These are phyloP conservation scores for Sminthurides aquaticus DNA, from an alignment of 2,888 invertebrate species.

Conservation along the genomic window DNA sequence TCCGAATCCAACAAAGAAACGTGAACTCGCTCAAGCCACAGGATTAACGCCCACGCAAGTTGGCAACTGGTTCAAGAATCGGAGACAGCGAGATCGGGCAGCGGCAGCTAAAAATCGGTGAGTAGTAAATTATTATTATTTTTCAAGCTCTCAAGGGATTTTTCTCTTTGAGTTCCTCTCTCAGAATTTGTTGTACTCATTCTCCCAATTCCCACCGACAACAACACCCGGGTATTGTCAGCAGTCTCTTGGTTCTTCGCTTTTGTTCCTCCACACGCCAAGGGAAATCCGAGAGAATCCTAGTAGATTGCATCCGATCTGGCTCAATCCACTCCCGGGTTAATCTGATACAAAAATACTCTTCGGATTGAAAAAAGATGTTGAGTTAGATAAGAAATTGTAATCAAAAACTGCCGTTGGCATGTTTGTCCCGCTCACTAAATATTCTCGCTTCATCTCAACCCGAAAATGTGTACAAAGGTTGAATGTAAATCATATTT, in stretches of 20 bases:
- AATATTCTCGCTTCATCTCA: too few species aligned
- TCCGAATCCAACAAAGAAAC: constrained; percentile 87
- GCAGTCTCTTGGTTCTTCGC: too few species aligned
- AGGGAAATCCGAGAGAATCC: too few species aligned
- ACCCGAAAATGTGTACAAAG: too few species aligned
- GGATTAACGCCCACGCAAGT: constrained; percentile 89
- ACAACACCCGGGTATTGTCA: too few species aligned
- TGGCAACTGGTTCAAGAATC: constrained; percentile 88
- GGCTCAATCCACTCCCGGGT: too few species aligned
- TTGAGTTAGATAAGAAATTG: not conserved
- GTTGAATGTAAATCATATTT: too few species aligned
- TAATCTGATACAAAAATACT: not conserved
- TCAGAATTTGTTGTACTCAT: too few species aligned
- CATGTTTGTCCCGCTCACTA: too few species aligned
- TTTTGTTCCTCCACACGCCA: not conserved
- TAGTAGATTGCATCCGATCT: too few species aligned
- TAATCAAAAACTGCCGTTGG: not conserved
- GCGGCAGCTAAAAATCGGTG: constrained; percentile 95
- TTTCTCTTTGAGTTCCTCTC: too few species aligned
- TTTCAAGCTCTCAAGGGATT: not conserved
- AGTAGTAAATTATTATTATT: constrained; percentile 46
- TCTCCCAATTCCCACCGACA: too few species aligned
- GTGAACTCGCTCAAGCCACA: constrained; percentile 82
- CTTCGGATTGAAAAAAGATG: not conserved
- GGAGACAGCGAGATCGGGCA: constrained; percentile 77